A percentile compares a stretch with the other conserved stretches of the same genome.
phyloP scores from a whole-genome alignment of 2,888 invertebrate genomes.

The Choreutis nemorana region DNA sequence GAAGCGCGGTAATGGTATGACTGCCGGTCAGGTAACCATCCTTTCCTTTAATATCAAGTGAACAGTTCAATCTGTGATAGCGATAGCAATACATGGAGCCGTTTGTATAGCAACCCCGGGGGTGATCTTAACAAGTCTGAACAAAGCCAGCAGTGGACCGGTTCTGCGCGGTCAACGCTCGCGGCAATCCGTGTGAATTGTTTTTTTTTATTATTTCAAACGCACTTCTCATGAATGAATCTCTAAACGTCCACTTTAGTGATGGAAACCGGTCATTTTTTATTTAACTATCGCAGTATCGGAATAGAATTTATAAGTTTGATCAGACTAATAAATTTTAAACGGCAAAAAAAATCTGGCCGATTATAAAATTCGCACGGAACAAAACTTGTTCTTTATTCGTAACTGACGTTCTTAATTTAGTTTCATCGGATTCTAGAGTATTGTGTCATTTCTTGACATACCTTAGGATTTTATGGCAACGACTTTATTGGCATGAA shows the following conservation, averaged over 20 bases:
- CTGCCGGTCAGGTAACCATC: constrained; percentile 30
- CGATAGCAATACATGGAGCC: constrained; percentile 23
- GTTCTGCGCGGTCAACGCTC: constrained; percentile 28
- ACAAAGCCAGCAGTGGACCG: constrained; percentile 21
- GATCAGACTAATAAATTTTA: too few species aligned
- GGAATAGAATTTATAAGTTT: too few species aligned
- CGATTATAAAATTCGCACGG: too few species aligned
- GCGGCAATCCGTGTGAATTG: constrained; percentile 16
- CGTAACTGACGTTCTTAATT: too few species aligned
- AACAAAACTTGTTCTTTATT: too few species aligned
- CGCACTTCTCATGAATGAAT: too few species aligned
- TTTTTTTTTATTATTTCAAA: too few species aligned
- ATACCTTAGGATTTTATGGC: too few species aligned
- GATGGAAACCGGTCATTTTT: neutral
- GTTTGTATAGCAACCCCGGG: constrained; percentile 12
- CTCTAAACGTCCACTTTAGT: neutral
- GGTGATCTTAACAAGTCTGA: constrained; percentile 12
- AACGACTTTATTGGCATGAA: too few species aligned
- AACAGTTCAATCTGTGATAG: constrained; percentile 44
- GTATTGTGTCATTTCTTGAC: too few species aligned
- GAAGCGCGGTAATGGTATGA: constrained; percentile 23
- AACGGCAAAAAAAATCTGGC: too few species aligned
- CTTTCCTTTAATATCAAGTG: constrained; percentile 42
- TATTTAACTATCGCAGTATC: neutral
- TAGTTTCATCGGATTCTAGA: too few species aligned